Percentiles rank a stretch among this genome's conserved stretches.
Conservation (phyloP, 2,888 invertebrate genomes). For the Pediacus dermestoides region DNA sequence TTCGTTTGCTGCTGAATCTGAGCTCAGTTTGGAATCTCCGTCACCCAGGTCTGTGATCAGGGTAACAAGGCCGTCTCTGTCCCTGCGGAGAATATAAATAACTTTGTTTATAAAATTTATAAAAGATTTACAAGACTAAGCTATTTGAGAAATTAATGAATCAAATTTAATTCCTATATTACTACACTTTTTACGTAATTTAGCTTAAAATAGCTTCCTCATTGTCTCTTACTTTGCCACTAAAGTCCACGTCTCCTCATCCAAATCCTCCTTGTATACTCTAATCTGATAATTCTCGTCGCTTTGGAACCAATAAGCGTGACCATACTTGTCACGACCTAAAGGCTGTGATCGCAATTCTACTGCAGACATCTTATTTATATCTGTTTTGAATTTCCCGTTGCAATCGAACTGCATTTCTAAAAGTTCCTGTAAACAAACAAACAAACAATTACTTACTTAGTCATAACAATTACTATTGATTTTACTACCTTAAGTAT, state of each 20-base stretch:
- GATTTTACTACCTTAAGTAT: conserved; percentile 72
- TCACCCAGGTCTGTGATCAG: conserved; percentile 72
- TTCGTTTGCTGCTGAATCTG: conserved; percentile 59
- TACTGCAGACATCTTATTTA: conserved; percentile 72
- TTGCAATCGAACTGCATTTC: conserved; percentile 96
- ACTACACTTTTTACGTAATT: too few species aligned
- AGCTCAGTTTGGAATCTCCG: conserved; percentile 62
- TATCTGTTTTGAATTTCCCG: conserved; percentile 84
- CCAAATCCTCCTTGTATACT: conserved; percentile 91
- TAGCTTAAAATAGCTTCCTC: too few species aligned
- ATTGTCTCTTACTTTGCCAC: conserved; percentile 87
- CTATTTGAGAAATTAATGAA: too few species aligned
- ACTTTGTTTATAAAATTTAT: too few species aligned
- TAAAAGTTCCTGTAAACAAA: conserved; percentile 68
- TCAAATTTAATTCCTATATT: too few species aligned
- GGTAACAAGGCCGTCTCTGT: conserved; percentile 71
- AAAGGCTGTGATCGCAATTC: conserved; percentile 84
- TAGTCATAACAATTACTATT: conserved; percentile 12
- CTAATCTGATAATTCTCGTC: conserved; percentile 86
- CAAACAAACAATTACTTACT: conserved; percentile 14
- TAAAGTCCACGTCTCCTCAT: conserved; percentile 93
- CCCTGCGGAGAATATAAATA: conserved; percentile 34
- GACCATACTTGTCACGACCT: conserved; percentile 86
- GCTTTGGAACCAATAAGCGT: conserved; percentile 90
- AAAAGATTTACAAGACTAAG: too few species aligned